Conservation (phyloP, 2,797 vertebrate species). For the Apogon talboti region DNA sequence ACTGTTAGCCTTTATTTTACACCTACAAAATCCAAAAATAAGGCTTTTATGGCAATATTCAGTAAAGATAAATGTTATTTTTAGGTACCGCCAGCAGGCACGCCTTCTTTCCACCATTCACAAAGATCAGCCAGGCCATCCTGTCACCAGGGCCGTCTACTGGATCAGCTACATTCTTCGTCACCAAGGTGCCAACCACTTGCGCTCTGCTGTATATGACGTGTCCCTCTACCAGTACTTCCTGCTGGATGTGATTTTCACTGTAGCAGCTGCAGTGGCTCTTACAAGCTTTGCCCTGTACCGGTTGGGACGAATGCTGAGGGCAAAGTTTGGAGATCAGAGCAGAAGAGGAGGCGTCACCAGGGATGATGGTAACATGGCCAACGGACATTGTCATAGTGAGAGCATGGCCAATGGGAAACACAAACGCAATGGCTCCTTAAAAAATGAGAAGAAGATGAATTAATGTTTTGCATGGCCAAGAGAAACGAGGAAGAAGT, state of each 20-base stretch:
- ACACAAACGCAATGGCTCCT: slow-evolving; percentile 93
- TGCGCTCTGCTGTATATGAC: slow-evolving; percentile 91
- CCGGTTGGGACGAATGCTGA: slow-evolving; percentile 81
- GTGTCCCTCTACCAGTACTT: slow-evolving; percentile 95
- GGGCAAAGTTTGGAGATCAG: slow-evolving; percentile 75
- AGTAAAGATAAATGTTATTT: not conserved
- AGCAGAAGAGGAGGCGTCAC: slow-evolving; percentile 15
- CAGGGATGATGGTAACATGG: slow-evolving; percentile 67
- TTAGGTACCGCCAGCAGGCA: slow-evolving; percentile 91
- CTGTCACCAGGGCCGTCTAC: slow-evolving; percentile 93
- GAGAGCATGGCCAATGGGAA: slow-evolving; percentile 92
- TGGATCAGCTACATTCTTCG: slow-evolving; percentile 97
- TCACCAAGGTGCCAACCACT: slow-evolving; percentile 91
- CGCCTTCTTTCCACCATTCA: slow-evolving; percentile 93
- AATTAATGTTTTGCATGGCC: slow-evolving; percentile 84
- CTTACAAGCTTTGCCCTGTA: slow-evolving; percentile 80
- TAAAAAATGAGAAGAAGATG: slow-evolving; percentile 94
- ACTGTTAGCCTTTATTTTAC: no score
- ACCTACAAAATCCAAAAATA: no score
- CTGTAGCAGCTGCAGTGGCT: slow-evolving; percentile 80
- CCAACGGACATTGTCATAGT: slow-evolving; percentile 94
- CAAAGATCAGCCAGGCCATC: slow-evolving; percentile 96
- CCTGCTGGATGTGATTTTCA: slow-evolving; percentile 89
- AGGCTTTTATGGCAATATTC: no score
- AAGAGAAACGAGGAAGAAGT: slow-evolving; percentile 63